Evolutionary conservation across 2,113 vertebrate species (phyloP).

Genomic region (Brachyistius frenatus): DNA sequence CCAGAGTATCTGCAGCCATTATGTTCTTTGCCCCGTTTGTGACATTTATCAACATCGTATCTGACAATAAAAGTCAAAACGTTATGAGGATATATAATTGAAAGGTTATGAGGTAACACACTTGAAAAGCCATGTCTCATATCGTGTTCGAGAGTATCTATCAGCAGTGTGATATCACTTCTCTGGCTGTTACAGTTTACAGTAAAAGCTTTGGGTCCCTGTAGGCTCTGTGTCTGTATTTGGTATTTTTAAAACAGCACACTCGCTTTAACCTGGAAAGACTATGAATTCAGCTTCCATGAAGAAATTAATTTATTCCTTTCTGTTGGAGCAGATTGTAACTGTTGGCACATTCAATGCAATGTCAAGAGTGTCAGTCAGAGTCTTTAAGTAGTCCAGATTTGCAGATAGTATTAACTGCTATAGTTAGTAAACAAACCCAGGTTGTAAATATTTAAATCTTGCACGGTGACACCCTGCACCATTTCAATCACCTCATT

Average conservation of each 20-base stretch:
- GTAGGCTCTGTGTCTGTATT: constrained; percentile 51
- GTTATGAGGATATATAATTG: constrained; percentile 64
- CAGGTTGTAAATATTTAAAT: constrained; percentile 38
- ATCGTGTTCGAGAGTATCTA: constrained; percentile 60
- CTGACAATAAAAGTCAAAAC: constrained; percentile 58
- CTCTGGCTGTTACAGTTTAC: constrained; percentile 36
- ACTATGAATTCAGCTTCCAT: constrained; percentile 25
- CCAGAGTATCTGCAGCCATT: constrained; percentile 27
- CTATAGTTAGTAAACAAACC: constrained; percentile 28
- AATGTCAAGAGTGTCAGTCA: constrained; percentile 24
- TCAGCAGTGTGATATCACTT: constrained; percentile 56
- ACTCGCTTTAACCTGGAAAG: constrained; percentile 51
- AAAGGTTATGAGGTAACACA: constrained; percentile 64
- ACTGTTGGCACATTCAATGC: constrained; percentile 25
- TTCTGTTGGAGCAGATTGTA: no score
- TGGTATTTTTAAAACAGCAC: constrained; percentile 68
- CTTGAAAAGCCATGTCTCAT: constrained; percentile 51
- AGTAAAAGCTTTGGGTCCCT: constrained; percentile 59
- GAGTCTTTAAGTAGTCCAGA: constrained; percentile 17
- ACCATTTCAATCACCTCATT: constrained; percentile 47
- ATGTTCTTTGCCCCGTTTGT: constrained; percentile 47
- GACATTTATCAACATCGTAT: constrained; percentile 68
- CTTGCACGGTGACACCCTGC: constrained; percentile 24
- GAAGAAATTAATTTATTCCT: no score
- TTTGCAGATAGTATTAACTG: constrained; percentile 26